A percentile compares a stretch with the other conserved stretches of the same genome.
phyloP scores from a whole-genome alignment of 2,113 vertebrate species.

The Archocentrus centrarchus region DNA sequence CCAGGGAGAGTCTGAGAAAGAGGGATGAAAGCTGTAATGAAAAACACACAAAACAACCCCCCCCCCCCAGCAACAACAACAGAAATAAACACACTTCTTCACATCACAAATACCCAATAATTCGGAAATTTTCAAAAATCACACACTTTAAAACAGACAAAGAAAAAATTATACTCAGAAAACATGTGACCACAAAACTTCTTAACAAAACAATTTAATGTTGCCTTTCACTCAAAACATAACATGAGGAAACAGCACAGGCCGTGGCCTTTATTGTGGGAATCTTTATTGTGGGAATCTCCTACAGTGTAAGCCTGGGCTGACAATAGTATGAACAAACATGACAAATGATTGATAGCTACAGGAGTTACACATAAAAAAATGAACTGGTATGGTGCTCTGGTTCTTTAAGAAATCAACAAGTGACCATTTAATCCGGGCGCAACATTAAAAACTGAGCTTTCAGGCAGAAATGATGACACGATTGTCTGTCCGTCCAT shows the following conservation, averaged over 20 bases:
- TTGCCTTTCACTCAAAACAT: background rate
- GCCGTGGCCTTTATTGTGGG: background rate
- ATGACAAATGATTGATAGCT: background rate
- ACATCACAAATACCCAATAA: background rate
- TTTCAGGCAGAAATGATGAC: background rate
- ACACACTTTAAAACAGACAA: too few relatives aligned
- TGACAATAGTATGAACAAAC: background rate
- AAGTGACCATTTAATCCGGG: background rate
- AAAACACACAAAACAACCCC: background rate
- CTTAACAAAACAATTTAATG: background rate
- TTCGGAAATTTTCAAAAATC: background rate
- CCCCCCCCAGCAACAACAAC: accelerated
- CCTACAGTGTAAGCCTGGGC: background rate
- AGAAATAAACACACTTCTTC: background rate
- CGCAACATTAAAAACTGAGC: background rate
- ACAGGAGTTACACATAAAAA: background rate
- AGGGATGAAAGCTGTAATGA: background rate
- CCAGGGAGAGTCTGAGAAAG: constrained; percentile 46
- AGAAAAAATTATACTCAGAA: background rate
- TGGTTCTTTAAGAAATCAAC: constrained; percentile 4
- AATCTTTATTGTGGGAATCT: background rate
- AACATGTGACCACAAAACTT: background rate
- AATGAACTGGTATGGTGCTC: background rate
- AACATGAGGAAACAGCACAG: background rate
- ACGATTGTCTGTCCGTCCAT: background rate